Evolutionary conservation across 1,140 invertebrate species (phyloP), one percentile per base, ranked within the genome.

Genomic region (Homarus americanus): DNA sequence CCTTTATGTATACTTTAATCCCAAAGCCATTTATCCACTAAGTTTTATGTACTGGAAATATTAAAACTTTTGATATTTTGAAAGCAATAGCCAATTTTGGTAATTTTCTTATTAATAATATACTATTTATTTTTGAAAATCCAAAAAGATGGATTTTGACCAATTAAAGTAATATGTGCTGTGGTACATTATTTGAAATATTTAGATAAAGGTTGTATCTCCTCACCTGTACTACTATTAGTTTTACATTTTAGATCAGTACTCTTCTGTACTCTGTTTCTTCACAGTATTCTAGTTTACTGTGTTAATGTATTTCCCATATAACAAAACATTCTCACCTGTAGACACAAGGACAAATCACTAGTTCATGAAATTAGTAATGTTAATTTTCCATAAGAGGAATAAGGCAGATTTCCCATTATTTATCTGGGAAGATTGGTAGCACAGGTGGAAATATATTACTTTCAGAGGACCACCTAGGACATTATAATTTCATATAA

Each of bases 241-340:
- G 34, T 15, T n/a, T n/a, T 58, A 58, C 20, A 76, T 73, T 49
- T 86, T 58, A 78, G 73, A 58, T 36, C 28, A 76, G 32, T 86
- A 58, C 41, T 72, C n/a, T n/a, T n/a, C n/a, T 58, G 53, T 58
- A 24, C 44, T 49, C 44, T 10, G 44, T 58, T 58, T 24, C n/a
- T n/a, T 20, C 73, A 86, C 84, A 86, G 84, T 86, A 86, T 76
- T 32, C 17, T 86, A 76, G 84, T 28, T 75, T 86, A 86, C 84
- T 76, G 34, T 69, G 58, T 69, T 28, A 75, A 49, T 76, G 72
- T 76, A 72, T 72, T 41, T 44, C 53, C 53, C 17, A 4, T 1
- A 3, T 58, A 4, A 58, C 24, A 20, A 58, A 17, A 58, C n/a
- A 58, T 58, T 58, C 53, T 24, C 53, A 58, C 53, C 4, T 58